Evolutionary conservation across 2,113 vertebrate species (phyloP), one percentile per base, ranked within the genome.

Genomic region (Syrrhaptes paradoxus): DNA sequence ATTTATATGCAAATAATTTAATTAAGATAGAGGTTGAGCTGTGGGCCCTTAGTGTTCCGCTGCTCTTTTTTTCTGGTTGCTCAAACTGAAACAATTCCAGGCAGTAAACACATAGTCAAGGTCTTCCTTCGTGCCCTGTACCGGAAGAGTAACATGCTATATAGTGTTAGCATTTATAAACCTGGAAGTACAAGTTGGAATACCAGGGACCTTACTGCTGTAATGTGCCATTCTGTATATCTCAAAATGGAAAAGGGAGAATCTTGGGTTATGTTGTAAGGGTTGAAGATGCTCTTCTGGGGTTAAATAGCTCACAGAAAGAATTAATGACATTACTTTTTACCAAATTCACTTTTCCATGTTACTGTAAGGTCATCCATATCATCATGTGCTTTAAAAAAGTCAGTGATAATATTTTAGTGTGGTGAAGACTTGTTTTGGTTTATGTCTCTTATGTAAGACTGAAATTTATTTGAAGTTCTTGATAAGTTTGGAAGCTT

Each of bases 1-100:
- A 68, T 75, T 81, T 94, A 55, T 73, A 73, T 79, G 17, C 31
- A 89, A 94, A 90, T 72, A 46, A 82, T 76, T 88, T 76, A 83
- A 41, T 79, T 90, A 83, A 91, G 45, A 8, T 76, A 24, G 67
- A 66, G 11, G 21, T 65, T 79, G 63, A 41, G 26, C 82, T 88
- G 17, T 67, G 72, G 46, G 8, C 22, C 22, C 12, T 76, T 41
- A 26, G 22, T 46, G 13, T 88, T 95, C 8, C 29, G 4, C 48
- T 71, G 20, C 14, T 84, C 4, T 1, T 83, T 86, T 86, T n/a
- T 86, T 74, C 51, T 77, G 12, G 2, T 83, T 92, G 25, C 61
- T 73, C 61, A 87, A 36, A 78, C 29, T 46, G 49, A 63, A 92
- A 29, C 43, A 58, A 54, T 67, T 92, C 38, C 43, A 82, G 55